These are phyloP conservation scores for Agrotis clavis DNA, from an alignment of 2,888 invertebrate genomes.

Conservation along the genomic window DNA sequence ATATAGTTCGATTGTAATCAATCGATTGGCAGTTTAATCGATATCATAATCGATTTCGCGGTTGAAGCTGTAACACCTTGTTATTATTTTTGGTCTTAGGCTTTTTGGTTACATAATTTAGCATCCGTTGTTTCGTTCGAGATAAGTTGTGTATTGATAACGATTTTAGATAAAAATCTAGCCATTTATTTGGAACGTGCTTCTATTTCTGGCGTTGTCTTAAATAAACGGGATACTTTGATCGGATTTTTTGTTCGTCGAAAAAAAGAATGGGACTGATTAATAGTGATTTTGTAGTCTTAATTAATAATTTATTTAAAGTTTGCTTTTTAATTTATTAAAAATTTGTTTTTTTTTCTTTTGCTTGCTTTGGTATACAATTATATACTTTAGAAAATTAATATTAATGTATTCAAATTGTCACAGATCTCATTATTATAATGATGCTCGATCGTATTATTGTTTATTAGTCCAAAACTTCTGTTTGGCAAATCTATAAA, in stretches of 20 bases:
- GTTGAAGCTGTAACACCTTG: constrained; percentile 59
- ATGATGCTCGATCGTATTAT: constrained; percentile 66
- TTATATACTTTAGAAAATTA: constrained; percentile 11
- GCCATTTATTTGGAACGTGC: constrained; percentile 34
- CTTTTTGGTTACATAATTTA: constrained; percentile 47
- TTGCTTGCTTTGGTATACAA: neutral
- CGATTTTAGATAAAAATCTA: constrained; percentile 44
- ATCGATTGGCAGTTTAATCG: constrained; percentile 68
- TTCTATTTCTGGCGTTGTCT: constrained; percentile 38
- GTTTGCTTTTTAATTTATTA: constrained; percentile 8
- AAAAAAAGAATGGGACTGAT: constrained; percentile 8
- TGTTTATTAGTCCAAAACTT: constrained; percentile 68
- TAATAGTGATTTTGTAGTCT: constrained; percentile 27
- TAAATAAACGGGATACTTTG: constrained; percentile 23
- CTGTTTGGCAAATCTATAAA: constrained; percentile 60
- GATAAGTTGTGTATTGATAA: constrained; percentile 30
- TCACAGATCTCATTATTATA: constrained; percentile 45
- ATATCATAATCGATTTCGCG: constrained; percentile 68
- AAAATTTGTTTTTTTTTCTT: neutral
- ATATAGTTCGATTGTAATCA: constrained; percentile 52
- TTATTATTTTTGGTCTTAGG: constrained; percentile 37
- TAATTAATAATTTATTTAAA: constrained; percentile 10
- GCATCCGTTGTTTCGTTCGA: constrained; percentile 46
- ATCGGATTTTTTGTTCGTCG: constrained; percentile 29
- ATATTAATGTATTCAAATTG: constrained; percentile 42